These are phyloP conservation scores for Sebastes steindachneri DNA, from an alignment of 2,797 vertebrate genomes.

Conservation along the genomic window DNA sequence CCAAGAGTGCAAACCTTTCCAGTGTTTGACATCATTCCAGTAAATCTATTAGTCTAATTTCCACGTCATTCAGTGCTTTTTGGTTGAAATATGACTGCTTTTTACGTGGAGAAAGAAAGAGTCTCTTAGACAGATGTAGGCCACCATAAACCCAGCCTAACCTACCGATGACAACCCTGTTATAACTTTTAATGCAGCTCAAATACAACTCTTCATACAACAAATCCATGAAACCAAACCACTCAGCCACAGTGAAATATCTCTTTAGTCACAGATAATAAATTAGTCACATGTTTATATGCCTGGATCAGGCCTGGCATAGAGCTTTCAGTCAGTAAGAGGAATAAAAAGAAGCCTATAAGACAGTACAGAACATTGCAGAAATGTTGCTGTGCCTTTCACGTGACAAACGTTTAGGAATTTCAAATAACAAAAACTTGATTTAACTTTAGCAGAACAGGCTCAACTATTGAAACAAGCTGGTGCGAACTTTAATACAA, in stretches of 20 bases:
- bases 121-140: neutral
- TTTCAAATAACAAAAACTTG: neutral
- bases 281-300: conserved; percentile 27
- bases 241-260: conserved; percentile 8
- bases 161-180: too few species aligned
- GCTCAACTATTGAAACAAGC: neutral
- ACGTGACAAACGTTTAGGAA: conserved; percentile 8
- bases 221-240: conserved; percentile 3
- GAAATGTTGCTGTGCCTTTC: neutral
- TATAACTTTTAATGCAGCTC: neutral
- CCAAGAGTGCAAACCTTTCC: neutral
- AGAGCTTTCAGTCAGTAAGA: neutral
- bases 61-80: neutral
- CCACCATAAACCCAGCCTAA: neutral
- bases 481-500: neutral
- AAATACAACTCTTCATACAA: neutral
- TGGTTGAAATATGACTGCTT: neutral
- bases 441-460: neutral
- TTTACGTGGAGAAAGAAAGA: neutral
- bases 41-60: neutral
- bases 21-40: neutral
- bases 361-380: neutral
- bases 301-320: neutral
- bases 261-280: conserved; percentile 26
- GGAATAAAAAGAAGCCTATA: neutral